These are phyloP conservation scores for Netelia virgata DNA, from an alignment of 2,888 invertebrate species.

Conservation along the genomic window DNA sequence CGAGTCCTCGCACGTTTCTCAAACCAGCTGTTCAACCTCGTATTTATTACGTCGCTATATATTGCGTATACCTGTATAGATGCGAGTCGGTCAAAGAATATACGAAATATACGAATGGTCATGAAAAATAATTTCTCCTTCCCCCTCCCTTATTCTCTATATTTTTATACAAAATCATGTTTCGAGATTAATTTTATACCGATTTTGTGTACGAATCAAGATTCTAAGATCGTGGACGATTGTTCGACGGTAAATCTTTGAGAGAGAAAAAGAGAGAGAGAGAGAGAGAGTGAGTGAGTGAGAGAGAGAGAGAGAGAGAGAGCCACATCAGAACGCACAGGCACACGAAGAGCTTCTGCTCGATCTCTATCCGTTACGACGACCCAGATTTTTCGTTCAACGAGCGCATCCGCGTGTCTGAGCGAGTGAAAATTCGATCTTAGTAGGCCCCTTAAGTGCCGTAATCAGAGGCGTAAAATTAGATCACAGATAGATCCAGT, in stretches of 20 bases:
- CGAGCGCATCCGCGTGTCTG: conserved; percentile 69
- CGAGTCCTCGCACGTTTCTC: conserved; percentile 11
- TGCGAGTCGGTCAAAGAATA: no score
- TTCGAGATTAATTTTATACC: no score
- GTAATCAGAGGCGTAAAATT: conserved; percentile 66
- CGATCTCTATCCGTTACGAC: conserved; percentile 69
- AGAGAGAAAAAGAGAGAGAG: conserved; percentile 8
- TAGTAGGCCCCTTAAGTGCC: conserved; percentile 46
- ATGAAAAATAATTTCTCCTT: no score
- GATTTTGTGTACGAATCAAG: background rate
- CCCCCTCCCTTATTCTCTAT: no score
- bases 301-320: conserved; percentile 24
- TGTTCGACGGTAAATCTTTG: conserved; percentile 1
- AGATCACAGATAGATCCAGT: conserved; percentile 42
- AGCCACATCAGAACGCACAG: conserved; percentile 21
- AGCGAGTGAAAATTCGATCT: conserved; percentile 66
- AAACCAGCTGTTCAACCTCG: conserved; percentile 25
- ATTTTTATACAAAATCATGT: no score
- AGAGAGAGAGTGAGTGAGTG: conserved; percentile 25
- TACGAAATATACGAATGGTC: background rate
- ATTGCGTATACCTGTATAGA: background rate
- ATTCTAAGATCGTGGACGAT: background rate
- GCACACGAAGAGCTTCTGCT: conserved; percentile 45
- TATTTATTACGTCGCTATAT: background rate
- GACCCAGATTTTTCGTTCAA: conserved; percentile 68